phyloP scores from a whole-genome alignment of 2,888 invertebrate genomes.

The Malachius bipustulatus region DNA sequence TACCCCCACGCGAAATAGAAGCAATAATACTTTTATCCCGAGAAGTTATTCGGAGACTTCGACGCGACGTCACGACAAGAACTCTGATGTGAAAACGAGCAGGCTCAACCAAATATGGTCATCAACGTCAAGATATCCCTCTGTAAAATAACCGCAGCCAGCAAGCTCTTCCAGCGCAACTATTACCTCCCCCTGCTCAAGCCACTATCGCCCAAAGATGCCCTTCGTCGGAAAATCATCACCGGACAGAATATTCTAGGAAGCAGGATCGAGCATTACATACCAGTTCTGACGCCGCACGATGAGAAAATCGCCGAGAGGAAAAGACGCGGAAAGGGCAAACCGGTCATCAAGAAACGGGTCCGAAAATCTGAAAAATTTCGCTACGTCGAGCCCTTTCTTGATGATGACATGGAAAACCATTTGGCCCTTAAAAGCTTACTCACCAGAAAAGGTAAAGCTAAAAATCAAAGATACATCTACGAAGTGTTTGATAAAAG shows the following conservation, averaged over 20 bases:
- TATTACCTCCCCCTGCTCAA: conserved; percentile 71
- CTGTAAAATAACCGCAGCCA: conserved; percentile 71
- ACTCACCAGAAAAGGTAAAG: conserved; percentile 44
- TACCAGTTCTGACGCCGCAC: conserved; percentile 52
- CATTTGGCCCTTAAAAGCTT: conserved; percentile 31
- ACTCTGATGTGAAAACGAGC: background rate
- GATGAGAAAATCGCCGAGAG: conserved; percentile 29
- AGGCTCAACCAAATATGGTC: conserved; percentile 23
- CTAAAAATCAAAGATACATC: conserved; percentile 46
- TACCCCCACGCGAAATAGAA: conserved; percentile 17
- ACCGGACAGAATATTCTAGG: conserved; percentile 58
- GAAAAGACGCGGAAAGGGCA: conserved; percentile 30
- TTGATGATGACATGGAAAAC: conserved; percentile 32
- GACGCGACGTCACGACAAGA: background rate
- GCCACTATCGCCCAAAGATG: conserved; percentile 70
- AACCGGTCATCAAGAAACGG: conserved; percentile 32
- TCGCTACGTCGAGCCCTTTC: conserved; percentile 31
- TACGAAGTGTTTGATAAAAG: conserved; percentile 61
- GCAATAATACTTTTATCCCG: conserved; percentile 15
- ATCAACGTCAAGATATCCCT: conserved; percentile 40
- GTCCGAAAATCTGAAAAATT: conserved; percentile 26
- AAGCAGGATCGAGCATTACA: conserved; percentile 52
- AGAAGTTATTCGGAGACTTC: background rate
- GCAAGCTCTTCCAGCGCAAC: conserved; percentile 66
- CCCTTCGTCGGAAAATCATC: conserved; percentile 65